Conservation (phyloP, 2,113 vertebrate species). For the Gulo gulo region DNA sequence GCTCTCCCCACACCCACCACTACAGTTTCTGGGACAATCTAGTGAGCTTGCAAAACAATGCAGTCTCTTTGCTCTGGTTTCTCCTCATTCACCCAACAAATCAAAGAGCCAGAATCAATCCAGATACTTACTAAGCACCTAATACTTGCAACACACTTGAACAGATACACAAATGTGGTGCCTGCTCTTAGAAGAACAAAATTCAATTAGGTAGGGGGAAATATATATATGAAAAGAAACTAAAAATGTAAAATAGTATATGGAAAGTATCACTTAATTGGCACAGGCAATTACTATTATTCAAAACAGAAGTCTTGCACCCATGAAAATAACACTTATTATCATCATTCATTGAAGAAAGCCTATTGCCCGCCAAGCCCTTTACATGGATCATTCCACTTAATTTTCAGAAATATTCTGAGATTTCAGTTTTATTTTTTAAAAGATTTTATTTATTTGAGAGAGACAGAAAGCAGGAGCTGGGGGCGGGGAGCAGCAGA, state of each 20-base stretch:
- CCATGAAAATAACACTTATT: constrained; percentile 36
- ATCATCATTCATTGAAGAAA: neutral
- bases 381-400: neutral
- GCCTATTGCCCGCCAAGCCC: neutral
- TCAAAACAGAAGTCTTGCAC: constrained; percentile 40
- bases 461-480: neutral
- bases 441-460: neutral
- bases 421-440: neutral
- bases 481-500: neutral
- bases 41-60: neutral
- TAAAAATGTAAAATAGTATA: constrained; percentile 22
- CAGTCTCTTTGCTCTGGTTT: neutral
- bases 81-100: neutral
- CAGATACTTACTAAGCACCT: neutral
- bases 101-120: neutral
- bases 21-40: neutral
- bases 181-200: constrained; percentile 10
- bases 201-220: constrained; percentile 32
- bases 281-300: neutral
- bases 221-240: constrained; percentile 31
- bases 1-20: neutral
- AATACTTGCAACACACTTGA: neutral
- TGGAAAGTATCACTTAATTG: constrained; percentile 33
- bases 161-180: neutral
- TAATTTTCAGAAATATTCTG: constrained; percentile 10